Evolutionary conservation across 2,888 invertebrate species (phyloP).

Genomic region (Pediacus dermestoides): DNA sequence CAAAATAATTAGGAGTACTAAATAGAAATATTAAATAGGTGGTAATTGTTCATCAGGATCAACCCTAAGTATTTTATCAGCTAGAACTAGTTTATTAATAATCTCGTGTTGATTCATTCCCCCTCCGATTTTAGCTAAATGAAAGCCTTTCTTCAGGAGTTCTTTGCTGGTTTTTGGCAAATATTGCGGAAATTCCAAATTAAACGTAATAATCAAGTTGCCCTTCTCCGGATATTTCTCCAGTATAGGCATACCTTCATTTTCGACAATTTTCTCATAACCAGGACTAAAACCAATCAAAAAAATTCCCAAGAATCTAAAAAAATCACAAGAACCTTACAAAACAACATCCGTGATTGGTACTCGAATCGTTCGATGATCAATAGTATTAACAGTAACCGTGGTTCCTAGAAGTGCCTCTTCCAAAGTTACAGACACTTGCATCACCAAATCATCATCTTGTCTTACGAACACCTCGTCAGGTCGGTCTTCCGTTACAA

Average conservation of each 20-base stretch:
- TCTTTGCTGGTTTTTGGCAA: conserved; percentile 52
- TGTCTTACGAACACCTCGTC: conserved; percentile 65
- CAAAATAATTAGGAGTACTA: no score
- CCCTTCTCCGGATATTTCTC: conserved; percentile 62
- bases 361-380: conserved; percentile 64
- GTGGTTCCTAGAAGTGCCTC: conserved; percentile 70
- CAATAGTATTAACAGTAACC: conserved; percentile 65
- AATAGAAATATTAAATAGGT: conserved; percentile 35
- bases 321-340: conserved; percentile 40
- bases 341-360: conserved; percentile 69
- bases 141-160: conserved; percentile 43
- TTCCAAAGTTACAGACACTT: conserved; percentile 58
- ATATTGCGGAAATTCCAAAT: conserved; percentile 57
- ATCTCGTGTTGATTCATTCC: conserved; percentile 42
- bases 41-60: conserved; percentile 46
- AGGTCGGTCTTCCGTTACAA: conserved; percentile 68
- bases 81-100: conserved; percentile 48
- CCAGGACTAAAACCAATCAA: conserved; percentile 52
- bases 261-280: conserved; percentile 65
- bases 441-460: conserved; percentile 65
- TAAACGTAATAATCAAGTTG: conserved; percentile 66
- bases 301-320: conserved; percentile 8
- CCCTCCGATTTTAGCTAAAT: conserved; percentile 43
- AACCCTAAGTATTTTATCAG: conserved; percentile 49
- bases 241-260: conserved; percentile 71